Evolutionary conservation across 1,140 invertebrate species (phyloP).

Genomic region (Drosophila hydei): DNA sequence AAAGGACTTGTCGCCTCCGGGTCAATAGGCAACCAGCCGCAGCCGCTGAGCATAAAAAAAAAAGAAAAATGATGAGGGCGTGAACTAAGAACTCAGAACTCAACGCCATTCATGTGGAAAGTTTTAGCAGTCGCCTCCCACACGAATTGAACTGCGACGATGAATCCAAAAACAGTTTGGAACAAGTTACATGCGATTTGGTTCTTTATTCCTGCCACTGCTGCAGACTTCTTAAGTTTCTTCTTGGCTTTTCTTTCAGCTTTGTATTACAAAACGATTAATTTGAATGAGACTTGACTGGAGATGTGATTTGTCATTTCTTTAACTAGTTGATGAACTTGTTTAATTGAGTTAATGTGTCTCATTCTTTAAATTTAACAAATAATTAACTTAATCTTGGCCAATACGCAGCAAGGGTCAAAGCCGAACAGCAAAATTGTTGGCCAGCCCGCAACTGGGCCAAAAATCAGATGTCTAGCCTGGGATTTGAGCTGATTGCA

Average conservation of each 20-base stretch:
- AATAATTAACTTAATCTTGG: background rate
- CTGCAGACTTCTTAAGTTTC: background rate
- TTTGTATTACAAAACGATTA: slow-evolving; percentile 25
- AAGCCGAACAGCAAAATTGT: slow-evolving; percentile 9
- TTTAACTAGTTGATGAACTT: background rate
- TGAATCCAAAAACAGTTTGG: slow-evolving; percentile 24
- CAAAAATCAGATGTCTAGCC: slow-evolving; percentile 41
- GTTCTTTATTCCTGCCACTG: background rate
- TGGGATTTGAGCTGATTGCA: slow-evolving; percentile 53
- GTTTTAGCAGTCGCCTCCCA: slow-evolving; percentile 42
- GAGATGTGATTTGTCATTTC: slow-evolving; percentile 20
- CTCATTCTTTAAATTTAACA: background rate
- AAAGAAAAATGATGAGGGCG: slow-evolving; percentile 37
- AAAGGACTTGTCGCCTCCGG: slow-evolving; percentile 61
- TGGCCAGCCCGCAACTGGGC: slow-evolving; percentile 28
- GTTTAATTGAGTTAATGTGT: background rate
- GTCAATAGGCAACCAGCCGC: slow-evolving; percentile 41
- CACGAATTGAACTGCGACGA: slow-evolving; percentile 34
- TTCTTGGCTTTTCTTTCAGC: background rate
- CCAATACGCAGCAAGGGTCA: slow-evolving; percentile 20
- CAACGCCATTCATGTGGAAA: slow-evolving; percentile 59
- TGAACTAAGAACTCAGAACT: slow-evolving; percentile 61
- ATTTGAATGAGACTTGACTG: slow-evolving; percentile 12
- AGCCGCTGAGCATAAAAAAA: slow-evolving; percentile 1
- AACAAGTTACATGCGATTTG: slow-evolving; percentile 40